Evolutionary conservation across 2,888 invertebrate species (phyloP).

Genomic region (Drosophila austrosaltans): DNA sequence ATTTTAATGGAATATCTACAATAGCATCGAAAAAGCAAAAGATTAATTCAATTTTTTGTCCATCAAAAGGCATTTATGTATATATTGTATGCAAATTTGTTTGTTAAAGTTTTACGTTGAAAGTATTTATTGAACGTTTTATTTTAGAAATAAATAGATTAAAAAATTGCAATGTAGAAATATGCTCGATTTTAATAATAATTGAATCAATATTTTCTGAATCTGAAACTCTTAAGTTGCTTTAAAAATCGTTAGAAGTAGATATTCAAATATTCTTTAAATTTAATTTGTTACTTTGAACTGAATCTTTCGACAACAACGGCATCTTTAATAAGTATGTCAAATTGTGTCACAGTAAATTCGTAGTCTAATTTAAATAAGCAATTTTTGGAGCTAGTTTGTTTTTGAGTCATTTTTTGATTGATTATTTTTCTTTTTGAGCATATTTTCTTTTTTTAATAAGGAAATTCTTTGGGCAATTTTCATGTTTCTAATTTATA

Average conservation of each 20-base stretch:
- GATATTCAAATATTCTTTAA: neutral
- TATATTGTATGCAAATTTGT: neutral
- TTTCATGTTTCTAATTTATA: constrained; percentile 62
- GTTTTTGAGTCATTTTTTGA: constrained; percentile 5
- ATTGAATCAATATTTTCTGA: neutral
- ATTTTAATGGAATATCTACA: constrained; percentile 72
- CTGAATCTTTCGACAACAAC: too few relatives aligned
- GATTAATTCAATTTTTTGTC: constrained; percentile 61
- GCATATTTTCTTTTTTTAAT: constrained; percentile 27
- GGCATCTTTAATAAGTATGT: too few relatives aligned
- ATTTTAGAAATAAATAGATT: neutral
- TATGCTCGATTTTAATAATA: too few relatives aligned
- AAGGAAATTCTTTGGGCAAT: constrained; percentile 13
- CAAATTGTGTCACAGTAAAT: too few relatives aligned
- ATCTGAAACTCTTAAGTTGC: too few relatives aligned
- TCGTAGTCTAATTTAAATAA: neutral
- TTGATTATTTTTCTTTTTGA: constrained; percentile 24
- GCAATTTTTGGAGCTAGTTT: neutral
- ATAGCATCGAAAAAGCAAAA: constrained; percentile 30
- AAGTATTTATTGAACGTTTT: neutral
- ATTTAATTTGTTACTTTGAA: too few relatives aligned
- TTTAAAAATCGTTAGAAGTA: too few relatives aligned
- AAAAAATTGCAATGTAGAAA: neutral
- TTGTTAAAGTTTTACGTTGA: constrained; percentile 14
- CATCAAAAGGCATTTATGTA: constrained; percentile 27